A percentile compares a stretch with the other conserved stretches of the same genome.
Conservation (phyloP, 2,113 vertebrate genomes). For the Oreochromis spilurus region DNA sequence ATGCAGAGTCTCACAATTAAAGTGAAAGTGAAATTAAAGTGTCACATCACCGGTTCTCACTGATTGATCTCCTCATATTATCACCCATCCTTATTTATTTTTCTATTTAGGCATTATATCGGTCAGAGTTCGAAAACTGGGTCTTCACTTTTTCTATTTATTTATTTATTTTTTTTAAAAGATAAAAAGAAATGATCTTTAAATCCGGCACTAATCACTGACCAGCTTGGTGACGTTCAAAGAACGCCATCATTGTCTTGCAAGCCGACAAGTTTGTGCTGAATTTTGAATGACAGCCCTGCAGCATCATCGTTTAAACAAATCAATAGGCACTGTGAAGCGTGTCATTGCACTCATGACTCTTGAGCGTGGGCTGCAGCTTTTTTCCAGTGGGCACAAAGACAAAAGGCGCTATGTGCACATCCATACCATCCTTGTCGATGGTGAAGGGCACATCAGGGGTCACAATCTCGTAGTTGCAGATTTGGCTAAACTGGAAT, state of each 20-base stretch:
- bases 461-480: conserved; percentile 93
- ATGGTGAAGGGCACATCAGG: conserved; percentile 89
- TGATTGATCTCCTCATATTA: not conserved
- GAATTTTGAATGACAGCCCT: conserved; percentile 20
- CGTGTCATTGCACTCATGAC: conserved; percentile 15
- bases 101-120: not conserved
- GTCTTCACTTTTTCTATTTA: conserved; percentile 1
- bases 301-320: conserved; percentile 16
- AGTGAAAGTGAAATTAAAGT: not conserved
- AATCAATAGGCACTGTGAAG: conserved; percentile 38
- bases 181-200: not conserved
- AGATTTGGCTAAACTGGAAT: conserved; percentile 98
- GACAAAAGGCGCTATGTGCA: not conserved
- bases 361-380: not conserved
- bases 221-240: conserved; percentile 20
- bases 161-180: not conserved
- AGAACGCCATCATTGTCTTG: conserved; percentile 1
- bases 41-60: not conserved
- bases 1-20: not conserved
- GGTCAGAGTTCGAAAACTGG: not conserved
- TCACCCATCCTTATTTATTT: rapidly evolving
- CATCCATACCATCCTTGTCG: conserved; percentile 89
- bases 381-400: not conserved
- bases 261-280: not conserved
- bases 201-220: not conserved